phyloP scores from a whole-genome alignment of 2,888 invertebrate genomes.

The Heliconius charithonia region DNA sequence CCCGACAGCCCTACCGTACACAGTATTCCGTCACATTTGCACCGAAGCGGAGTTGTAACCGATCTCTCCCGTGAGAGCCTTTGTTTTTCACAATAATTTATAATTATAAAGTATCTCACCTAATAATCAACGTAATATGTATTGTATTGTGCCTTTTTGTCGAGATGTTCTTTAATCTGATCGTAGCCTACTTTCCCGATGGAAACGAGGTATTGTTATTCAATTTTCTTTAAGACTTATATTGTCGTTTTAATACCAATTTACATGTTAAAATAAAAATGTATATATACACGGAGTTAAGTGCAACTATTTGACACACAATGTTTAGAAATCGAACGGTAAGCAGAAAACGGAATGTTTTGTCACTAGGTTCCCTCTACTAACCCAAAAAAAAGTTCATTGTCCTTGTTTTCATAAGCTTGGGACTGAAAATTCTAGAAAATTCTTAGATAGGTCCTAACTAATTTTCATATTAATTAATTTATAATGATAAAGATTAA shows the following conservation, averaged over 20 bases:
- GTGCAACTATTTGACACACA: neutral
- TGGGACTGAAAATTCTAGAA: neutral
- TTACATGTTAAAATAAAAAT: neutral
- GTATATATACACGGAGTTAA: neutral
- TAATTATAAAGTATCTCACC: conserved; percentile 34
- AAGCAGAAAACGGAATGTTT: too few species aligned
- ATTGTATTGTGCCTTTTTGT: conserved; percentile 39
- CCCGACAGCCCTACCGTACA: conserved; percentile 33
- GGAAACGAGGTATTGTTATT: conserved; percentile 52
- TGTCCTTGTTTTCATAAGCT: too few species aligned
- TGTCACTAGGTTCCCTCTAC: too few species aligned
- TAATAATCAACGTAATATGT: conserved; percentile 30
- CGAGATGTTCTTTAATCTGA: conserved; percentile 68
- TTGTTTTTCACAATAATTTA: conserved; percentile 34
- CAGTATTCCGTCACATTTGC: conserved; percentile 25
- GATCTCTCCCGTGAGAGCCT: conserved; percentile 45
- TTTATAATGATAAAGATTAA: neutral
- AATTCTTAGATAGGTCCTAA: neutral
- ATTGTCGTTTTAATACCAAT: neutral
- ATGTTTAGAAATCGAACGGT: neutral
- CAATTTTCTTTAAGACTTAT: conserved; percentile 33
- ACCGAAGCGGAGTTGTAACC: conserved; percentile 33
- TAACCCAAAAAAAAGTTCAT: too few species aligned
- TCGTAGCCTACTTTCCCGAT: conserved; percentile 69
- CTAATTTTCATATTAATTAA: neutral